Evolutionary conservation across 2,888 invertebrate genomes (phyloP), one percentile per base, ranked within the genome.

Genomic region (Eurytoma californica): DNA sequence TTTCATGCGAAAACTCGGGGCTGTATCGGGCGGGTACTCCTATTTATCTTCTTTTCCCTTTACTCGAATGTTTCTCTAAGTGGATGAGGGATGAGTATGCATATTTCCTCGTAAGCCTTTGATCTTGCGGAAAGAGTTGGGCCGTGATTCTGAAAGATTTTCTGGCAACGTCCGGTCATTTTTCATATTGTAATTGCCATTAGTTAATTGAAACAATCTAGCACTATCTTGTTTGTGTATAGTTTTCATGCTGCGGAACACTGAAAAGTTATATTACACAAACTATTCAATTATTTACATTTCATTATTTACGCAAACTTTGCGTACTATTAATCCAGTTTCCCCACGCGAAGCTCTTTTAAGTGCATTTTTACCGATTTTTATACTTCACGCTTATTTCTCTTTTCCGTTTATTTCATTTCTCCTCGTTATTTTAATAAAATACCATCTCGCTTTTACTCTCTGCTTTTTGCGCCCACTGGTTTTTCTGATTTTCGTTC

Each of bases 91-190:
- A 63, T 47, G 47, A 63, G 63, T 39, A 13, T 63, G 39, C 39
- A 63, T 63, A 63, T 63, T 63, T 63, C 39, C n/a, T 4, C 3
- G 47, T 63, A 63, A 63, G 47, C 63, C 63, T 63, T 63, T 63
- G 63, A 63, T 63, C 63, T 63, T 12, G 63, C 47, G 47, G 63
- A 18, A 39, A 47, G 47, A 47, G 47, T 63, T 63, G 39, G 47
- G 47, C 63, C 47, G 63, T 63, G 63, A 63, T 63, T 63, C 63
- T 9, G 12, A 30, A 30, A 39, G 39, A 18, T 63, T 47, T 63
- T 12, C 63, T 47, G 4, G 63, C 7, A 3, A n/a, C 39, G 39
- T 30, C 3, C 7, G 39, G 47, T 63, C 63, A 18, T 18, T 63
- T n/a, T 30, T 61, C 28, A 30, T 28, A 28, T 30, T 28, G 3